Percentiles rank a stretch among this genome's conserved stretches.
Conservation (phyloP, 2,113 vertebrate genomes). For the Dromiciops gliroides region DNA sequence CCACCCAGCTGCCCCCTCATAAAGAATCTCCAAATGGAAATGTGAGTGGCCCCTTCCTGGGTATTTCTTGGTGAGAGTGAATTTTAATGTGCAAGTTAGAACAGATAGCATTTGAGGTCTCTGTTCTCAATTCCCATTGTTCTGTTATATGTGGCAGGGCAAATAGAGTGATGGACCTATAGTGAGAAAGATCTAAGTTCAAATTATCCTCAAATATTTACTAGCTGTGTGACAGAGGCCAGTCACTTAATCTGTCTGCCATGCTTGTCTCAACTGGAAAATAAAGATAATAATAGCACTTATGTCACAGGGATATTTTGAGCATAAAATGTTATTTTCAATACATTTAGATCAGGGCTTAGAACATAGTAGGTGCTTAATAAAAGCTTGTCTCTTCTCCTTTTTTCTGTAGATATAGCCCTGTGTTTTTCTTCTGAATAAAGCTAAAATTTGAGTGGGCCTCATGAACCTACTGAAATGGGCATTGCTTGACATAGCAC, state of each 20-base stretch:
- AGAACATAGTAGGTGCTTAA: no score
- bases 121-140: not conserved
- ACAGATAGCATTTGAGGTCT: not conserved
- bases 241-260: not conserved
- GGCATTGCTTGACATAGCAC: not conserved
- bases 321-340: no score
- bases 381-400: no score
- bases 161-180: not conserved
- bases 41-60: not conserved
- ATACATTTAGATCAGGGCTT: no score
- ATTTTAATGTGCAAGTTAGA: not conserved
- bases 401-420: not conserved
- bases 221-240: not conserved
- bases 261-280: not conserved
- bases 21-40: no score
- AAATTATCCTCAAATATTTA: not conserved
- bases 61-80: no score
- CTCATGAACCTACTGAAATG: not conserved
- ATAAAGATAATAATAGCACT: no score
- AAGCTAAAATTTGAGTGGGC: not conserved
- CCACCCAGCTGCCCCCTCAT: no score
- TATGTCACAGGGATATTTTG: no score
- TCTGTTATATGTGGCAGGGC: not conserved
- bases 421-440: not conserved
- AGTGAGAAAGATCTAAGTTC: not conserved